phyloP scores from a whole-genome alignment of 1,140 invertebrate genomes.

The Nautilus pompilius region DNA sequence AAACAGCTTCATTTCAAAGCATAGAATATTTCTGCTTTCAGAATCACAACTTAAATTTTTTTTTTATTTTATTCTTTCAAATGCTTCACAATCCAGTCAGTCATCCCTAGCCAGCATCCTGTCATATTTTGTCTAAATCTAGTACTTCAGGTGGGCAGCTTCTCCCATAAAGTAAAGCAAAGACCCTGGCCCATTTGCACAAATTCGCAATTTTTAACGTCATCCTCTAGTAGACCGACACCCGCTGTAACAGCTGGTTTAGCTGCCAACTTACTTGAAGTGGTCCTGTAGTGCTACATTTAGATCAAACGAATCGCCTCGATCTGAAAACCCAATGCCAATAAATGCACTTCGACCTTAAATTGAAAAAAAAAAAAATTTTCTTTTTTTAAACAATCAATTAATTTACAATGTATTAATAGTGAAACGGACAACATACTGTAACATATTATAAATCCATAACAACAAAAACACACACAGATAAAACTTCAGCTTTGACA shows the following conservation, averaged over 20 bases:
- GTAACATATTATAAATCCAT: no score
- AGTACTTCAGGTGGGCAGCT: neutral
- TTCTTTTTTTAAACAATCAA: neutral
- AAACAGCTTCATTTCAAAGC: no score
- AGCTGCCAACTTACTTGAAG: conserved; percentile 69
- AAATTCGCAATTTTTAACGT: neutral
- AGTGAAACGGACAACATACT: no score
- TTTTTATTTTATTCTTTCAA: no score
- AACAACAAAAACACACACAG: no score
- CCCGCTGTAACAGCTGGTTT: neutral
- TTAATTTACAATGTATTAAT: no score
- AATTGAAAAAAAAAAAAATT: conserved; percentile 25
- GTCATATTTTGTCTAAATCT: neutral
- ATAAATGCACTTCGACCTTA: conserved; percentile 92
- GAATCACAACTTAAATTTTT: no score
- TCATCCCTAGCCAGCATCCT: neutral
- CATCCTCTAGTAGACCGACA: neutral
- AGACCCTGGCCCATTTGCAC: no score
- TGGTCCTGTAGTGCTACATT: conserved; percentile 98
- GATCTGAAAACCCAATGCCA: conserved; percentile 94
- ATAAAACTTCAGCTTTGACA: no score
- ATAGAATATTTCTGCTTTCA: no score
- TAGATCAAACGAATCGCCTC: conserved; percentile 98
- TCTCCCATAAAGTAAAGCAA: neutral
- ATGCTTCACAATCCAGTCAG: no score